Base-by-base conservation (phyloP, 2,797 vertebrate genomes). In the Melanotaenia trifasciata region DNA sequence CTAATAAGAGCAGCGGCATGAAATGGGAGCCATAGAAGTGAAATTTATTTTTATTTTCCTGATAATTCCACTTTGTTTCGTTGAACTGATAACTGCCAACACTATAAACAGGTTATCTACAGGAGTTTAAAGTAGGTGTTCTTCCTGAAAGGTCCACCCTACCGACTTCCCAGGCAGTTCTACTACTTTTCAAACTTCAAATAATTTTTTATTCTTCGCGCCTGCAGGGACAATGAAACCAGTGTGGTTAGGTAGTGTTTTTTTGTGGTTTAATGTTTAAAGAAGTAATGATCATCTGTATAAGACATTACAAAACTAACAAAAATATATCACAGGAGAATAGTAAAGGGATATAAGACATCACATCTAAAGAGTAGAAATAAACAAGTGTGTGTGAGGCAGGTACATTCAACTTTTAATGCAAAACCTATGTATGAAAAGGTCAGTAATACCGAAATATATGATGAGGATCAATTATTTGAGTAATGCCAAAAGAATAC, bases 11-110 rank as follows among this genome's bases (percentile, higher is more conserved):
- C 0, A 18, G 13, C 0, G 54, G 14, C 16, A 72, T 60, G 36
- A 70, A 58, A 64, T 30, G 33, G 30, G 13, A 64, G 74, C 58
- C 20, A 18, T 4, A 64, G 13, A 61, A 43, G 43, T 18, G 38
- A 68, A 57, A 36, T 38, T 22, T 30, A 7, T 20, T 20, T 43
- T 13, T n/a, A 22, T 54, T 36, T 38, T 18, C 32, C 22, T 14
- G 4, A 26, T 28, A 13, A 36, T 24, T 10, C 14, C 11, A 5
- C 22, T 3, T 28, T 24, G 12, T 28, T 16, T 28, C 2, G 53
- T 28, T 56, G 5, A 28, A n/a, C 9, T 33, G 24, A 43, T 12
- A 32, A 35, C 30, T n/a, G 32, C 4, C 9, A 47, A 2, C 22
- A 32, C 35, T 22, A 51, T 22, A 12, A 8, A 22, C 4, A 38